Evolutionary conservation across 92 coral and sea anemone species (phyloP), one percentile per base, ranked within the genome.

Genomic region (Montipora capitata): DNA sequence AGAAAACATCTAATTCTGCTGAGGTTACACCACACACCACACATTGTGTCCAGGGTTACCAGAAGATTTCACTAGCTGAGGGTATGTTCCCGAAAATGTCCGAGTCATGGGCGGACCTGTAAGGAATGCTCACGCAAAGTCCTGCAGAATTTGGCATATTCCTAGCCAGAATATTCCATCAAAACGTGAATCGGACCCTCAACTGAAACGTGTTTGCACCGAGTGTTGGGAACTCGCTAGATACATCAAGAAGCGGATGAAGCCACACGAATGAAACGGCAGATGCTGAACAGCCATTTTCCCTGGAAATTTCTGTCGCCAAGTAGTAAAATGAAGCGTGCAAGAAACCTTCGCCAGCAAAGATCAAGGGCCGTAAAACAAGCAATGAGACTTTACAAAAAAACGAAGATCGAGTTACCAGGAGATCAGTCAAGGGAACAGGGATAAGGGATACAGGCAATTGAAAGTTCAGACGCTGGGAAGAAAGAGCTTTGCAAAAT

Each of bases 281-380:
- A 76, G 40, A 10, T 2, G 15, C 81, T 68, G 1, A 76, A 15
- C 15, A 54, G 81, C 40, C 81, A 76, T 35, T 76, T 38, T 15
- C 81, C 81, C 8, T 76, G 44, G 68, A 57, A 57, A 10, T 76
- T 57, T 17, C 64, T 40, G n/a, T 52, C 68, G 10, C 81, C 51
- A 4, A 1, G 54, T 15, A 58, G 68, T 76, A 76, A 76, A 40
- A 40, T 12, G 1, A 76, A 57, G 61, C 51, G 45, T 35, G 45
- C 67, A 35, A 76, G 80, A 52, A 76, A 76, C 1, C 11, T 56
- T 56, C 18, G 80, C 67, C 80, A 52, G 52, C 80, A 76, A 42
- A 18, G 48, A 16, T 52, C 48, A 7, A 76, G 80, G 49, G 35
- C 51, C 15, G 15, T 40, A 0, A 57, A 76, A 38, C 80, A 54